Base-by-base conservation (phyloP, 2,113 vertebrate species). In the Euleptes europaea region DNA sequence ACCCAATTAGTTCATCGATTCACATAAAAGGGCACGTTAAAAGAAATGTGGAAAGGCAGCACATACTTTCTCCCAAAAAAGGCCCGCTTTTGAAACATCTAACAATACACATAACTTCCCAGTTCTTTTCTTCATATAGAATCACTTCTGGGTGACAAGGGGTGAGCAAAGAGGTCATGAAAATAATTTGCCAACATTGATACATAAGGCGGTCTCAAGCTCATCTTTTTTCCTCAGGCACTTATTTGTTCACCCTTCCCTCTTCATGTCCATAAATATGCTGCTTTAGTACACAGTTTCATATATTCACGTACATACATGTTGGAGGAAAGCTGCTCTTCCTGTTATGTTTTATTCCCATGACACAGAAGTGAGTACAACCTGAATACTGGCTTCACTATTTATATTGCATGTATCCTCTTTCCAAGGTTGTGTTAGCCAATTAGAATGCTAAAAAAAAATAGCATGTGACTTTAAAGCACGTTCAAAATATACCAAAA, bases 401-500 rank as follows among this genome's bases (percentile, higher is more conserved):
- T 0, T 11, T 19, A 65, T 47, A 31, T 3, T 86, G 84, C 1
- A 8, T 17, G 1, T 1, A 42, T 49, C 89, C 70, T 0, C 0
- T 42, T 80, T 12, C 1, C 31, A 31, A 38, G 84, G 23, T 92
- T 67, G 44, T 80, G 33, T 54, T 70, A 79, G 73, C 74, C 71
- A 70, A 70, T 15, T 1, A 57, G 40, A 57, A 76, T 82, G 54
- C 28, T 54, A 83, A 88, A 69, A 57, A 86, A 86, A 88, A 69
- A 57, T 84, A 86, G 4, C 4, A 47, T 0, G 35, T 78, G 65
- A 88, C 67, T 88, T 80, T 83, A 82, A 82, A 31, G 15, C 33
- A 0, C 85, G 84, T 78, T 88, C 65, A 57, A 76, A 90, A 75
- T 87, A 92, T 38, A 5, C 8, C 67, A 90, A 67, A 91, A 81